phyloP scores from a whole-genome alignment of 1,140 invertebrate species.

The Conus ventricosus region DNA sequence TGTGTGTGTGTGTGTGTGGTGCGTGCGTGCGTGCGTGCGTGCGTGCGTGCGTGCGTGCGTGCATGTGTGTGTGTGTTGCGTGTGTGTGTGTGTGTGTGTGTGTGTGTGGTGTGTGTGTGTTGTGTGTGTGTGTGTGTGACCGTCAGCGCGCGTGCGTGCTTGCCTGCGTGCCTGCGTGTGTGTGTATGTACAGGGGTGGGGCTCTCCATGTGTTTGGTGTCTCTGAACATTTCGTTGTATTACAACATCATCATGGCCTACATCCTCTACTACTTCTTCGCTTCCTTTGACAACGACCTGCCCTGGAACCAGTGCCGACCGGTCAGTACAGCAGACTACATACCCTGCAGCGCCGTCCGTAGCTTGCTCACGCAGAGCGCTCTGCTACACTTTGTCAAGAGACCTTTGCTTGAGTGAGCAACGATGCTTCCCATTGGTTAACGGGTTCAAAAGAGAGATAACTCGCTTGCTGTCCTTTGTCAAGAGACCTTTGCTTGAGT shows the following conservation, averaged over 20 bases:
- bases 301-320: slow-evolving; percentile 76
- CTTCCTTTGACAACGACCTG: slow-evolving; percentile 69
- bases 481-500: no score
- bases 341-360: neutral
- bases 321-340: slow-evolving; percentile 43
- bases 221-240: slow-evolving; percentile 83
- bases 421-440: neutral
- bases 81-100: no score
- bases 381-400: neutral
- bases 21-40: no score
- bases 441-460: neutral
- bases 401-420: neutral
- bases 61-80: no score
- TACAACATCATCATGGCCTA: slow-evolving; percentile 76
- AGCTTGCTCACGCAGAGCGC: neutral
- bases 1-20: no score
- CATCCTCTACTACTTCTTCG: slow-evolving; percentile 72
- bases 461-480: no score
- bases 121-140: no score
- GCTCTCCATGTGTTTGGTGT: slow-evolving; percentile 88
- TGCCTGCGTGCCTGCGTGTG: neutral
- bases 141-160: no score
- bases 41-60: no score
- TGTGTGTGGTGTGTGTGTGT: no score
- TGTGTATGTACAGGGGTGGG: slow-evolving; percentile 81